A percentile compares a stretch with the other conserved stretches of the same genome.
phyloP scores from a whole-genome alignment of 2,797 vertebrate genomes.

The Lepus townsendii region DNA sequence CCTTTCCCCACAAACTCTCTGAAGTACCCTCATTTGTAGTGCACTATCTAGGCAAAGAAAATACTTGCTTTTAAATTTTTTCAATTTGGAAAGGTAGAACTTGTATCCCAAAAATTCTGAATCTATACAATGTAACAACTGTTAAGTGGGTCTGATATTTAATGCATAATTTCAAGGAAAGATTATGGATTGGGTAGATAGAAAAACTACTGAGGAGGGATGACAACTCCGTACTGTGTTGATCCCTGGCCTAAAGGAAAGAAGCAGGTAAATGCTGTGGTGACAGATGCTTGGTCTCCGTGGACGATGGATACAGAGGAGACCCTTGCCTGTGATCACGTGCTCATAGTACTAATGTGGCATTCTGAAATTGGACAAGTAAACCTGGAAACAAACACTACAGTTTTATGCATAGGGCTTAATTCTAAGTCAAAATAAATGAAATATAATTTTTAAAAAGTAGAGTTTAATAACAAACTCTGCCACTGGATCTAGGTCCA shows the following conservation, averaged over 20 bases:
- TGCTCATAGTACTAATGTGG: not conserved
- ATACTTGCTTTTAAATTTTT: not conserved
- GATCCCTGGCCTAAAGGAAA: not conserved
- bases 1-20: no score
- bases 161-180: not conserved
- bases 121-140: not conserved
- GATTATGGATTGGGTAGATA: not conserved
- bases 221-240: no score
- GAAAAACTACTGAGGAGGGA: not conserved
- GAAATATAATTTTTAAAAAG: not conserved
- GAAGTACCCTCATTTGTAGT: no score
- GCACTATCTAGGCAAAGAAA: not conserved
- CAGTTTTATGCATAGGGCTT: not conserved
- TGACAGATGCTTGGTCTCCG: no score
- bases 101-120: not conserved
- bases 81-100: not conserved
- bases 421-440: not conserved
- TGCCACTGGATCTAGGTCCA: not conserved
- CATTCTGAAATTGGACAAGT: not conserved
- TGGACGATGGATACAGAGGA: not conserved
- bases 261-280: not conserved
- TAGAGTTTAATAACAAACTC: not conserved
- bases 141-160: not conserved
- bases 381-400: not conserved
- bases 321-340: not conserved